These are phyloP conservation scores for Pteropus rufus DNA, from an alignment of 2,797 vertebrate genomes.

Conservation along the genomic window DNA sequence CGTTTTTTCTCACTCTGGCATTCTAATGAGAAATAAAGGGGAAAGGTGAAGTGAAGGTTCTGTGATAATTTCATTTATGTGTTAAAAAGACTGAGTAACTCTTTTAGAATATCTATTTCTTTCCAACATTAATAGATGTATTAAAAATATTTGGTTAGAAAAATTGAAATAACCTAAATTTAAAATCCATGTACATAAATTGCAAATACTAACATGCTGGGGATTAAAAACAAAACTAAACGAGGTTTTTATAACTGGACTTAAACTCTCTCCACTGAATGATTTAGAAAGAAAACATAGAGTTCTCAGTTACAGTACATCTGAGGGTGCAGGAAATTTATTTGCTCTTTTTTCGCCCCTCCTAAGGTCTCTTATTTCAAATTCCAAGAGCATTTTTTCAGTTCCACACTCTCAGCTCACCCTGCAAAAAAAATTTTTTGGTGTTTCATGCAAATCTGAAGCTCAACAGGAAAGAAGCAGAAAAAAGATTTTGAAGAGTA, in stretches of 20 bases:
- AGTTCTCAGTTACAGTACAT: background rate
- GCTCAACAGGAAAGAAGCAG: background rate
- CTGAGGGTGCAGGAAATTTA: background rate
- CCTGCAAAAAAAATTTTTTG: background rate
- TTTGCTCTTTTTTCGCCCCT: background rate
- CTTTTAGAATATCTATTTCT: constrained; percentile 32
- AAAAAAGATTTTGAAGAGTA: background rate
- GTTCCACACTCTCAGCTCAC: background rate
- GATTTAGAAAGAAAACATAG: background rate
- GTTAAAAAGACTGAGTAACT: constrained; percentile 68
- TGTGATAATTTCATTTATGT: constrained; percentile 53
- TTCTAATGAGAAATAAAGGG: constrained; percentile 49
- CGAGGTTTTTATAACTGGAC: background rate
- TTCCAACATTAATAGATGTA: background rate
- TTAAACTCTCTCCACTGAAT: background rate
- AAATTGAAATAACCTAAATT: constrained; percentile 4
- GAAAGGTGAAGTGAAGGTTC: constrained; percentile 70
- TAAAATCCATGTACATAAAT: background rate
- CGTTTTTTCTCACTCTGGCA: constrained; percentile 24
- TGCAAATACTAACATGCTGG: background rate
- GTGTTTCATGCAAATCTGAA: background rate
- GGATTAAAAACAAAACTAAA: background rate
- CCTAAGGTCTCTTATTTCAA: background rate
- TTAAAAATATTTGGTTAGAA: background rate
- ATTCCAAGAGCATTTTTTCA: background rate